phyloP scores from a whole-genome alignment of 2,888 invertebrate species.

The Druceiella hillmani region DNA sequence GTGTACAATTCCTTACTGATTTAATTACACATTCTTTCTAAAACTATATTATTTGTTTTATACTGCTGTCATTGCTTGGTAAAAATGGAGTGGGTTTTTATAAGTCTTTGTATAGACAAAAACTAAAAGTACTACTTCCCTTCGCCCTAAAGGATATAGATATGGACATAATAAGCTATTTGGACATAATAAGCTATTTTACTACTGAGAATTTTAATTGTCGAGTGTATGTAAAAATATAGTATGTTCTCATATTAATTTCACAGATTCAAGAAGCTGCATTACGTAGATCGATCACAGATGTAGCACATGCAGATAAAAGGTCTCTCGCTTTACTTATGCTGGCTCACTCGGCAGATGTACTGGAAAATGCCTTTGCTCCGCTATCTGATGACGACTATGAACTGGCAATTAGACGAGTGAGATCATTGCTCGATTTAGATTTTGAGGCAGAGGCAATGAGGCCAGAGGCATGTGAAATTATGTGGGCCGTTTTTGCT shows the following conservation, averaged over 20 bases:
- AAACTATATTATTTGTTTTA: no score
- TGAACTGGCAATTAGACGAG: slow-evolving; percentile 96
- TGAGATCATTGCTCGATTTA: slow-evolving; percentile 90
- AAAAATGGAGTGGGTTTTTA: no score
- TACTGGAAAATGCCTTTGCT: slow-evolving; percentile 98
- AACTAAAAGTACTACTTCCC: no score
- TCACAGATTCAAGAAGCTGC: slow-evolving; percentile 93
- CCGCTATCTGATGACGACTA: slow-evolving; percentile 96
- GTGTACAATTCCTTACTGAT: no score
- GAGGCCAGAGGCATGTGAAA: slow-evolving; percentile 86
- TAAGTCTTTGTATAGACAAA: no score
- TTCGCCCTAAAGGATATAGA: no score
- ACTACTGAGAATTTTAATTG: slow-evolving; percentile 6
- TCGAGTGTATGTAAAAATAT: no score
- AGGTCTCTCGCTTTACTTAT: slow-evolving; percentile 89
- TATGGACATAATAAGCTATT: no score
- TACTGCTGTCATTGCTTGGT: no score
- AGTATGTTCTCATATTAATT: slow-evolving; percentile 18
- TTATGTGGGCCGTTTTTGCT: slow-evolving; percentile 98
- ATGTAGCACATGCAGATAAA: slow-evolving; percentile 96
- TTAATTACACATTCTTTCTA: no score
- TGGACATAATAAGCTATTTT: slow-evolving; percentile 4
- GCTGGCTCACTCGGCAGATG: slow-evolving; percentile 96
- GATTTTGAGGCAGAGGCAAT: slow-evolving; percentile 95
- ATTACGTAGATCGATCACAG: slow-evolving; percentile 92